Evolutionary conservation across 2,888 invertebrate genomes (phyloP).

Genomic region (Sarcophaga carnaria): DNA sequence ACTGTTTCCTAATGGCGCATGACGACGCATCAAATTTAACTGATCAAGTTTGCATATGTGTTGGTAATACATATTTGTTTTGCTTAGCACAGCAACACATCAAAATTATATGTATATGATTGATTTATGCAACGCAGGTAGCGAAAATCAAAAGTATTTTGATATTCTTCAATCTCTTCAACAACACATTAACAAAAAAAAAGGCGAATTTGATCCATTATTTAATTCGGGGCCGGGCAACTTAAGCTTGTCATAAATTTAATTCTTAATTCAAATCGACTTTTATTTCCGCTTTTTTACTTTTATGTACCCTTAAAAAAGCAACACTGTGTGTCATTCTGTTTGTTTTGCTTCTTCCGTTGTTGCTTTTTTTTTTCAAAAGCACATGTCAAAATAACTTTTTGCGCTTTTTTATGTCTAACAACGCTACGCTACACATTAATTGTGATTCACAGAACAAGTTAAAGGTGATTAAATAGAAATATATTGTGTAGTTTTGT

Average conservation of each 20-base stretch:
- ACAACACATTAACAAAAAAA: no score
- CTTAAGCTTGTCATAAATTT: not conserved
- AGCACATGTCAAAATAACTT: conserved; percentile 32
- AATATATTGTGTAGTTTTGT: no score
- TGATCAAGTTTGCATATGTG: no score
- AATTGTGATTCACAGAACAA: conserved; percentile 40
- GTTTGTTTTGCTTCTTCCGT: conserved; percentile 17
- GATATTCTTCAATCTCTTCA: no score
- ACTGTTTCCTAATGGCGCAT: not conserved
- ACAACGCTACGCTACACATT: not conserved
- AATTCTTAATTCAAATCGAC: not conserved
- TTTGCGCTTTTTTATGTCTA: conserved; percentile 38
- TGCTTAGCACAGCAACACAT: no score
- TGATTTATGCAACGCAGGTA: no score
- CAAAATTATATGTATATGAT: no score
- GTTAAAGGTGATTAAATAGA: not conserved
- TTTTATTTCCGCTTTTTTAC: not conserved
- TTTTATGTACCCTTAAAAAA: conserved; percentile 6
- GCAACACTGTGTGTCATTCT: conserved; percentile 39
- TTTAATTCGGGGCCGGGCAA: no score
- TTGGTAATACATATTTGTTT: no score
- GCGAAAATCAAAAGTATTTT: no score
- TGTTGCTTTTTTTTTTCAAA: not conserved
- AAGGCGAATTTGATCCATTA: no score
- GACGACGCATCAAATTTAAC: no score